These are phyloP conservation scores for Gasteruption jaculator DNA, from an alignment of 2,888 invertebrate genomes.

Conservation along the genomic window DNA sequence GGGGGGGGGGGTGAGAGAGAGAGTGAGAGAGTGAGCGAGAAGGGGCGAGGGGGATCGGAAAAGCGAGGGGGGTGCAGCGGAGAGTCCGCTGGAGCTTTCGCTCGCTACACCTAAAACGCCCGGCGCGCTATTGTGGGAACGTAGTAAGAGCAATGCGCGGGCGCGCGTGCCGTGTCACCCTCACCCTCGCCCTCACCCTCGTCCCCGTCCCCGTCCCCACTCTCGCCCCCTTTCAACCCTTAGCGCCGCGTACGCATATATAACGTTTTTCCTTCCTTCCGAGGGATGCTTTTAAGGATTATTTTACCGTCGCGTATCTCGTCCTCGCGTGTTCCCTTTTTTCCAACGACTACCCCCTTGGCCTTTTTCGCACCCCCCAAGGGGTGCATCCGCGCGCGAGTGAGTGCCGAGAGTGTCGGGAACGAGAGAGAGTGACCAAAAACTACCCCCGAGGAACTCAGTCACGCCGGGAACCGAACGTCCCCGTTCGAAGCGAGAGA, in stretches of 20 bases:
- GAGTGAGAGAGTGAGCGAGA: constrained; percentile 5
- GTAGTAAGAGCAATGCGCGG: constrained; percentile 45
- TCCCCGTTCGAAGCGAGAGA: no score
- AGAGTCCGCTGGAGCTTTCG: no score
- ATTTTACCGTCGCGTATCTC: no score
- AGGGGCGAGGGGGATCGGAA: neutral
- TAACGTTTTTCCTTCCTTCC: no score
- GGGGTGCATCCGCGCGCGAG: neutral
- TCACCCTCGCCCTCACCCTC: constrained; percentile 8
- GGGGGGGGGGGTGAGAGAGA: constrained; percentile 7
- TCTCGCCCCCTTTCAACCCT: constrained; percentile 2
- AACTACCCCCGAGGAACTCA: no score
- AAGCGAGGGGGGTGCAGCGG: no score
- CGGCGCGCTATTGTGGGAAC: constrained; percentile 32
- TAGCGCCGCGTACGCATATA: no score
- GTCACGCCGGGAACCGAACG: no score
- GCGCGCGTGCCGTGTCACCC: constrained; percentile 26
- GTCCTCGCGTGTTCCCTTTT: no score
- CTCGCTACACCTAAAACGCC: constrained; percentile 31
- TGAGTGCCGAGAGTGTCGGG: constrained; percentile 2
- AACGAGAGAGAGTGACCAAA: no score
- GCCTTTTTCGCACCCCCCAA: neutral
- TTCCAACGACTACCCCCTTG: no score
- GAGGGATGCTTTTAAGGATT: no score
- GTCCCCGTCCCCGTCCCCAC: constrained; percentile 1